Evolutionary conservation across 92 coral and sea anemone genomes (phyloP).

Genomic region (Scolanthus callimorphus): DNA sequence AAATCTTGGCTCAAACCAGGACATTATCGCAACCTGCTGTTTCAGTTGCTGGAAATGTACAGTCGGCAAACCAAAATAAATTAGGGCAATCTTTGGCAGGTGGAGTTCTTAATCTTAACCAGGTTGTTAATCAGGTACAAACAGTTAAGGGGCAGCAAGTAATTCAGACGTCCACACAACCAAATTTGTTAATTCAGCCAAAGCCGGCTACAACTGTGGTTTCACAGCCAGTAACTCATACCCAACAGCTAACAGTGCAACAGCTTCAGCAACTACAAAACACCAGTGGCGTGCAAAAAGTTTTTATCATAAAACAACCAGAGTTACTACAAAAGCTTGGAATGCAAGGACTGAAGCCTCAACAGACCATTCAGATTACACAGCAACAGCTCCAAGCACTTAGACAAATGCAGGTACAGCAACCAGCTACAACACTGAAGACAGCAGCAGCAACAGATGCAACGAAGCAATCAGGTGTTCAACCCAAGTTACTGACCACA

Average conservation of each 20-base stretch:
- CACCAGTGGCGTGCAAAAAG: conserved; percentile 72
- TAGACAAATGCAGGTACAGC: conserved; percentile 76
- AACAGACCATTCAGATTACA: conserved; percentile 89
- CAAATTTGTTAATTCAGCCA: too few species aligned
- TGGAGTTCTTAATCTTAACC: conserved; percentile 4
- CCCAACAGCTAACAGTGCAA: conserved; percentile 33
- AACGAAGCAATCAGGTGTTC: conserved; percentile 21
- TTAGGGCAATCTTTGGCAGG: background rate
- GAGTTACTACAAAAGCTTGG: conserved; percentile 72
- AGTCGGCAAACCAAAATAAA: conserved; percentile 9
- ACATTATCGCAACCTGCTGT: conserved; percentile 22
- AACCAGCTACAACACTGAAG: conserved; percentile 41
- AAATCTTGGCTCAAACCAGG: conserved; percentile 11
- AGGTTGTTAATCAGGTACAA: conserved; percentile 11
- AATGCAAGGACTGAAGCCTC: conserved; percentile 71
- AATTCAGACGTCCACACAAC: too few species aligned
- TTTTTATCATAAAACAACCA: conserved; percentile 89
- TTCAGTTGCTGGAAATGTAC: conserved; percentile 6
- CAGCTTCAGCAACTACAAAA: conserved; percentile 65
- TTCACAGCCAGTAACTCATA: conserved; percentile 11
- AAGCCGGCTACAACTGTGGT: conserved; percentile 31
- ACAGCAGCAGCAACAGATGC: conserved; percentile 12
- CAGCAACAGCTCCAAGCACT: conserved; percentile 86
- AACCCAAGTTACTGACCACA: conserved; percentile 46
- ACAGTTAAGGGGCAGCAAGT: conserved; percentile 20